Base-by-base conservation (phyloP, 2,888 invertebrate genomes). In the Acrobasis repandana region DNA sequence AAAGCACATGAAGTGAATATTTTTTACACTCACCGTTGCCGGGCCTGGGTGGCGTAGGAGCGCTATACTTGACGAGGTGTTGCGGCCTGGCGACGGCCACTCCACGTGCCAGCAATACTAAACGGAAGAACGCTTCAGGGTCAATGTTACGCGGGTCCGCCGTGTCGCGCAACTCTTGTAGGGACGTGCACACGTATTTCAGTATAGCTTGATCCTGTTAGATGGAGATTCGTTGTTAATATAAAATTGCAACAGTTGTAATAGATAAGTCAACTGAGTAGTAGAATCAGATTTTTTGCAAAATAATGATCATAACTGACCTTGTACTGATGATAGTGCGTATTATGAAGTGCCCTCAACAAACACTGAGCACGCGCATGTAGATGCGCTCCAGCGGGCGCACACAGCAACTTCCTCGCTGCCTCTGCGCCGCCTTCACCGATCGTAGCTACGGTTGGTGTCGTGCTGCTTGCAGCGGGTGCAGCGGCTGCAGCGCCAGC, bases 121-220 rank as follows among this genome's bases (percentile, higher is more conserved):
- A 93, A 2, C 97, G 94, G 88, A 97, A 98, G 85, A 96, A 98
- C 60, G 96, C 96, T 81, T 98, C 98, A 0, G 98, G 97, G 85
- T 98, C 98, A 67, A 97, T 94, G 75, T 95, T 95, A 63, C 93
- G 93, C 0, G 95, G 92, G 69, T 96, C 95, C 4, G 93, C 89
- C 0, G 88, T 88, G 63, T 94, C 93, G 52, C 94, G 93, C 79
- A 96, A 94, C 62, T 93, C 90, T 58, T 93, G 94, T 34, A 97
- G 88, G 28, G 95, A 95, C 14, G 89, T 92, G 75, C 95, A 93
- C 56, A 96, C 96, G 83, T 98, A 96, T 58, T 94, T 94, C 48
- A 98, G 86, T 51, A 98, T 93, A 1, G 97, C 96, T 80, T 97
- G 96, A 83, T 98, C 97, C 95, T 96, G 66, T 14, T 51, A 14